Percentiles rank a stretch among this genome's conserved stretches.
phyloP scores from a whole-genome alignment of 2,797 vertebrate genomes.

The Rhinophrynus dorsalis region DNA sequence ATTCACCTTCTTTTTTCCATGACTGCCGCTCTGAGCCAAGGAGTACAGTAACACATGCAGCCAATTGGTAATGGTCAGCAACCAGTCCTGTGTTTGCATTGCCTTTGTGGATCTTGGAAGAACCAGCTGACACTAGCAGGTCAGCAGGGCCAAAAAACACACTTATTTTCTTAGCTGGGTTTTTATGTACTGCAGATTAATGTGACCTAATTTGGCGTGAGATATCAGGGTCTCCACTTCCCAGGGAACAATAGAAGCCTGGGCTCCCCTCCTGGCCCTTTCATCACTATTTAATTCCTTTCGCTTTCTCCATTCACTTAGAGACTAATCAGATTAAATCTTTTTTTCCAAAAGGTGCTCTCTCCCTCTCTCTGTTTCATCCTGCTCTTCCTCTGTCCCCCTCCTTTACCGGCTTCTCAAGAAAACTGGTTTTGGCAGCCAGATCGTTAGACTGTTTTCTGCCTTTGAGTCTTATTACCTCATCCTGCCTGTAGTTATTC shows the following conservation, averaged over 20 bases:
- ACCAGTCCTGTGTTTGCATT: slow-evolving; percentile 14
- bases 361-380: slow-evolving; percentile 2
- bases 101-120: background rate
- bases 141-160: slow-evolving; percentile 26
- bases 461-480: slow-evolving; percentile 51
- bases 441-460: slow-evolving; percentile 48
- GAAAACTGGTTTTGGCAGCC: slow-evolving; percentile 47
- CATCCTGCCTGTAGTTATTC: slow-evolving; percentile 35
- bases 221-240: slow-evolving; percentile 39
- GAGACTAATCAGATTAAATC: slow-evolving; percentile 59
- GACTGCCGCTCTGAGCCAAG: background rate
- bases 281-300: slow-evolving; percentile 55
- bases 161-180: background rate
- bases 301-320: slow-evolving; percentile 50
- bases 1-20: background rate
- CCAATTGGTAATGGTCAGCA: slow-evolving; percentile 19
- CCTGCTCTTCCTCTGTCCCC: slow-evolving; percentile 19
- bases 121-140: slow-evolving; percentile 10
- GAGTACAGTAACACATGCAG: background rate
- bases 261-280: slow-evolving; percentile 33
- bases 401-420: slow-evolving; percentile 32
- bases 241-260: slow-evolving; percentile 10
- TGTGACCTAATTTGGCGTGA: slow-evolving; percentile 48
- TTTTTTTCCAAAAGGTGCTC: slow-evolving; percentile 40
- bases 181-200: slow-evolving; percentile 29